These are phyloP conservation scores for Tetranychus piercei DNA, from an alignment of 2,888 invertebrate species.

Conservation along the genomic window DNA sequence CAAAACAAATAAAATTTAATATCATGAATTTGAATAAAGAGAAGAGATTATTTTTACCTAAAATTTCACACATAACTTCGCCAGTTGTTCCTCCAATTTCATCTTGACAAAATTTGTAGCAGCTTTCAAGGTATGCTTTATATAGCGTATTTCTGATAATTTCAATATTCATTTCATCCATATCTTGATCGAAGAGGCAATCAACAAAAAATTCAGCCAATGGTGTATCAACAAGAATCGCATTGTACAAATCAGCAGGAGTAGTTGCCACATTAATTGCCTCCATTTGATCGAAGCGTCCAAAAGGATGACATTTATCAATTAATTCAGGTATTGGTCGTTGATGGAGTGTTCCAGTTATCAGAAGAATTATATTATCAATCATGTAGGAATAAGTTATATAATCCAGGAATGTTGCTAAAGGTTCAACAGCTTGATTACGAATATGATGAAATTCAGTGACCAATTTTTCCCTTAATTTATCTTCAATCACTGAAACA, in stretches of 20 bases:
- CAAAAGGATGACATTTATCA: conserved; percentile 95
- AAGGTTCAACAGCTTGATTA: conserved; percentile 89
- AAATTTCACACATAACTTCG: conserved; percentile 96
- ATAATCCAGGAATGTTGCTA: conserved; percentile 92
- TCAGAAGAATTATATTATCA: conserved; percentile 81
- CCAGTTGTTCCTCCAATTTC: conserved; percentile 86
- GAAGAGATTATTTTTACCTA: conserved; percentile 33
- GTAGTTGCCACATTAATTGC: conserved; percentile 98
- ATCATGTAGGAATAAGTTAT: conserved; percentile 99
- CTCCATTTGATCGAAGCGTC: conserved; percentile 96
- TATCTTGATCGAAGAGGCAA: conserved; percentile 97
- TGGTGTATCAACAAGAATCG: conserved; percentile 95
- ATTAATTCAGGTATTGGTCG: conserved; percentile 94
- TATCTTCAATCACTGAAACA: conserved; percentile 94
- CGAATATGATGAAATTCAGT: conserved; percentile 95
- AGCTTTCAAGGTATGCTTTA: conserved; percentile 59
- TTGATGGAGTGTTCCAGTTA: conserved; percentile 85
- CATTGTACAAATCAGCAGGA: conserved; percentile 96
- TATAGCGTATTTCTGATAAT: conserved; percentile 97
- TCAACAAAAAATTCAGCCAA: conserved; percentile 97
- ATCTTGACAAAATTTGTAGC: conserved; percentile 77
- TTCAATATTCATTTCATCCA: conserved; percentile 99
- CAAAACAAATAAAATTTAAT: conserved; percentile 10
- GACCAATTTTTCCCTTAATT: conserved; percentile 90
- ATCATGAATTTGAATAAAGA: background rate